These are phyloP conservation scores for Dryocosmus kuriphilus DNA, from an alignment of 2,888 invertebrate species.

Conservation along the genomic window DNA sequence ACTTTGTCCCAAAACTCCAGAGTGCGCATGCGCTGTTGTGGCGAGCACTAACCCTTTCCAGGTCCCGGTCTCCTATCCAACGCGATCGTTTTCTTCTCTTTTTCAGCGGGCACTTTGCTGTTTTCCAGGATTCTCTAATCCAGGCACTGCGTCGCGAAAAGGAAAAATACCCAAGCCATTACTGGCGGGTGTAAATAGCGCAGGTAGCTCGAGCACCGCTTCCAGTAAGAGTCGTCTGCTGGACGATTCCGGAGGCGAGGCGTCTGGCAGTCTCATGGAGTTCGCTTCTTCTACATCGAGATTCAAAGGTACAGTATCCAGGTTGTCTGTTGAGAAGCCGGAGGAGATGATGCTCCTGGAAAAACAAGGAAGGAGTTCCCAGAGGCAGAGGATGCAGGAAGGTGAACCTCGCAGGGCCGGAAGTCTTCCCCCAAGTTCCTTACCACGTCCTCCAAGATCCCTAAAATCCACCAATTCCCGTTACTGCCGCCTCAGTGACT, in stretches of 20 bases:
- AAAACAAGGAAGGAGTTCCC: conserved; percentile 87
- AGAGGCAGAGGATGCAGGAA: conserved; percentile 84
- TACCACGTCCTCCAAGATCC: conserved; percentile 85
- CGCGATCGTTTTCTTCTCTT: conserved; percentile 79
- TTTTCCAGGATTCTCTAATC: conserved; percentile 90
- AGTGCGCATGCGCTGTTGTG: conserved; percentile 78
- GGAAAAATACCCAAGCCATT: conserved; percentile 87
- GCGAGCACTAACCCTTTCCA: conserved; percentile 79
- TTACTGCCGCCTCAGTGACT: conserved; percentile 74
- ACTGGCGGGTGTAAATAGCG: conserved; percentile 82
- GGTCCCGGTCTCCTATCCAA: conserved; percentile 61
- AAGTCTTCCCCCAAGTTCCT: conserved; percentile 85
- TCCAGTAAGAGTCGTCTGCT: conserved; percentile 75
- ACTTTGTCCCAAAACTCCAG: conserved; percentile 47
- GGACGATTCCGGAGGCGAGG: conserved; percentile 71
- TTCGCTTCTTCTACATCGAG: conserved; percentile 73
- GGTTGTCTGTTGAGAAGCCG: conserved; percentile 79
- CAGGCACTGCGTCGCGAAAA: conserved; percentile 87
- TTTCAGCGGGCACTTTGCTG: conserved; percentile 91
- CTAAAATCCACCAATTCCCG: conserved; percentile 72
- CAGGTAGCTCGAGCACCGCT: conserved; percentile 74
- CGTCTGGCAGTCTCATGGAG: conserved; percentile 59
- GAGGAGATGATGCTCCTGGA: conserved; percentile 87
- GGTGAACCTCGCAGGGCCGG: conserved; percentile 75
- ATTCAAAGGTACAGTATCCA: conserved; percentile 68